Evolutionary conservation across 2,797 vertebrate species (phyloP).

Genomic region (Xenops minutus): DNA sequence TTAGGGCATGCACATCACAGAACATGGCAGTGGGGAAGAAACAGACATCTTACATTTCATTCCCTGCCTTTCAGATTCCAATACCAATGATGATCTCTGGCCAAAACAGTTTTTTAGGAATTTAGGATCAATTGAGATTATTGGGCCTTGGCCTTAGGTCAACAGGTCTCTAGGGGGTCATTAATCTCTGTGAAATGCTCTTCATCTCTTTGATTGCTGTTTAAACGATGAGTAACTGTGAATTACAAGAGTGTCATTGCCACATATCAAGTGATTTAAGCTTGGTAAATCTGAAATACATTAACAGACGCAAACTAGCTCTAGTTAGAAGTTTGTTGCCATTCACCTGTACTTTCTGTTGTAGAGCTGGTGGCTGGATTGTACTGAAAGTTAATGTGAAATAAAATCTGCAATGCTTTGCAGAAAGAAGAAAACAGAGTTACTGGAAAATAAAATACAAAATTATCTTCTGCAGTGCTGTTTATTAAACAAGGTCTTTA

Average conservation of each 20-base stretch:
- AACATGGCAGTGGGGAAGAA: neutral
- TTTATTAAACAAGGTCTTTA: slow-evolving; percentile 22
- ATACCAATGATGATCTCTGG: neutral
- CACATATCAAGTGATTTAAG: neutral
- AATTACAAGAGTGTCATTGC: neutral
- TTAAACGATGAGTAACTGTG: neutral
- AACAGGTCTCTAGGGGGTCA: neutral
- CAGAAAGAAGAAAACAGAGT: neutral
- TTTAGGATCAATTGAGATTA: neutral
- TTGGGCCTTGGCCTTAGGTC: neutral
- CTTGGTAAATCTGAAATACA: neutral
- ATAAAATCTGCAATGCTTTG: neutral
- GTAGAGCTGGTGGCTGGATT: neutral
- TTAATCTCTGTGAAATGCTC: neutral
- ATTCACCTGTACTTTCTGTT: neutral
- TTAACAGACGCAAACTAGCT: neutral
- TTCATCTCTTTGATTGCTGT: neutral
- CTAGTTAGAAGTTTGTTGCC: neutral
- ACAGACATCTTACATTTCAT: neutral
- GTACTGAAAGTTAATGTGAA: neutral
- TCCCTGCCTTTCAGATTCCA: neutral
- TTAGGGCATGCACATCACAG: neutral
- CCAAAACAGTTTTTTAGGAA: neutral
- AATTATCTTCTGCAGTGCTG: neutral
- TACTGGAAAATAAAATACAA: neutral